A percentile compares a stretch with the other conserved stretches of the same genome.
phyloP scores from a whole-genome alignment of 1,140 invertebrate species.

The Brachystomella parvula region DNA sequence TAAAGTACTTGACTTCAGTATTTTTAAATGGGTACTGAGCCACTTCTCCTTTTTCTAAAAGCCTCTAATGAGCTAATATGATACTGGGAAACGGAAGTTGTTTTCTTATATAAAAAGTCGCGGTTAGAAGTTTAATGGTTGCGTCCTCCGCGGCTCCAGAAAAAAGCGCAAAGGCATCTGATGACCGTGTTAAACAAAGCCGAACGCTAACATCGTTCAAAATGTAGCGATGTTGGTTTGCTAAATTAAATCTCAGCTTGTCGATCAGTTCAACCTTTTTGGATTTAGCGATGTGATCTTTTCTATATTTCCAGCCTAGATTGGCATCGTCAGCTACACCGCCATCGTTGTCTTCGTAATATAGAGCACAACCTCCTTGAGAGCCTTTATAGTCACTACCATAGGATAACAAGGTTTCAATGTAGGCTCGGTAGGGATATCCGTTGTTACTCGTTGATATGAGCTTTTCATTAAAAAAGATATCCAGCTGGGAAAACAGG shows the following conservation, averaged over 20 bases:
- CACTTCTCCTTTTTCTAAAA: conserved; percentile 15
- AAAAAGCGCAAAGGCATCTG: conserved; percentile 16
- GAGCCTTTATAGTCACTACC: conserved; percentile 41
- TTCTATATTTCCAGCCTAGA: conserved; percentile 15
- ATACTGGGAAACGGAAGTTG: conserved; percentile 17
- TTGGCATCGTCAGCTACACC: not conserved
- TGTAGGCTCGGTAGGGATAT: conserved; percentile 45
- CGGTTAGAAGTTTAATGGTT: not conserved
- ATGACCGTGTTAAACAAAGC: conserved; percentile 15
- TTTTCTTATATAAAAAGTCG: not conserved
- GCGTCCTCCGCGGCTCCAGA: not conserved
- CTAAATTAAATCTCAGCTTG: conserved; percentile 19
- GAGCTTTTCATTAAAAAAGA: conserved; percentile 46
- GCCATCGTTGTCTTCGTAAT: conserved; percentile 16
- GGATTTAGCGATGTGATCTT: conserved; percentile 3
- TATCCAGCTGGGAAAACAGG: conserved; percentile 39
- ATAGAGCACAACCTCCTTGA: conserved; percentile 39
- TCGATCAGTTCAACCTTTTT: conserved; percentile 21
- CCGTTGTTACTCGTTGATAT: conserved; percentile 43
- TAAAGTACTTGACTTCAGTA: conserved; percentile 22
- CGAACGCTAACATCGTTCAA: conserved; percentile 21
- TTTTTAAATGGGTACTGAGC: conserved; percentile 21
- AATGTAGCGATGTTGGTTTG: conserved; percentile 19
- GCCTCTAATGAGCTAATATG: conserved; percentile 14
- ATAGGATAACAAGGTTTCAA: conserved; percentile 45